Evolutionary conservation across 2,888 invertebrate species (phyloP).

Genomic region (Drosophila diplacantha): DNA sequence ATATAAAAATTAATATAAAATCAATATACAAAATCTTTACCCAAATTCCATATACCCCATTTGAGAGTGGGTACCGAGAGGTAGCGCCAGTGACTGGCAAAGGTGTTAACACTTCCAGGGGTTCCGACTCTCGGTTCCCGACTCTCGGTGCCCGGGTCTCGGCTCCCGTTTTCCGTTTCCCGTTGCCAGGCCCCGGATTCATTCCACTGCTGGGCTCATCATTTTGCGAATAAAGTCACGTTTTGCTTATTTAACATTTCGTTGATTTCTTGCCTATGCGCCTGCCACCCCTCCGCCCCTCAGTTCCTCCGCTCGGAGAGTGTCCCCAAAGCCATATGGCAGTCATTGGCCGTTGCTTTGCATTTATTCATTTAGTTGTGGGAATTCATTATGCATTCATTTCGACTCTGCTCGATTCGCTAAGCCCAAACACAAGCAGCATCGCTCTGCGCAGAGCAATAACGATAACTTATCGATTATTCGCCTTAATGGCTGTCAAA

Average conservation of each 20-base stretch:
- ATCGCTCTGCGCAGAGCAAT: slow-evolving; percentile 9
- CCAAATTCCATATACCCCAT: background rate
- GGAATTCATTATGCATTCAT: slow-evolving; percentile 40
- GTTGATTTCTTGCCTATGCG: slow-evolving; percentile 49
- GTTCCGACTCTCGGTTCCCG: background rate
- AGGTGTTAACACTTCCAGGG: slow-evolving; percentile 15
- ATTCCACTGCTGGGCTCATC: slow-evolving; percentile 46
- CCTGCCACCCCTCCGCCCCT: background rate
- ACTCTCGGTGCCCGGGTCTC: background rate
- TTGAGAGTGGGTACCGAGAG: background rate
- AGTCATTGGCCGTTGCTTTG: slow-evolving; percentile 25
- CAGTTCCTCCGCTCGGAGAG: background rate
- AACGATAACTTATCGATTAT: slow-evolving; percentile 39
- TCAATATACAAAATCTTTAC: background rate
- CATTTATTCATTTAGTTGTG: slow-evolving; percentile 37
- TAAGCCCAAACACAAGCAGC: slow-evolving; percentile 29
- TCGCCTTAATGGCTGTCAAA: slow-evolving; percentile 33
- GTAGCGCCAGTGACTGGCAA: slow-evolving; percentile 12
- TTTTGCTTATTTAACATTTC: slow-evolving; percentile 73
- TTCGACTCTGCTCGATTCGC: slow-evolving; percentile 17
- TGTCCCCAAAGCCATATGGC: slow-evolving; percentile 47
- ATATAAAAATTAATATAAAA: background rate
- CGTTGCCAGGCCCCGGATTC: background rate
- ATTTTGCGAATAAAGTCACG: slow-evolving; percentile 70
- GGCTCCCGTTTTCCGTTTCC: background rate